phyloP scores from a whole-genome alignment of 2,113 vertebrate genomes.

The Sminthopsis crassicaudata region DNA sequence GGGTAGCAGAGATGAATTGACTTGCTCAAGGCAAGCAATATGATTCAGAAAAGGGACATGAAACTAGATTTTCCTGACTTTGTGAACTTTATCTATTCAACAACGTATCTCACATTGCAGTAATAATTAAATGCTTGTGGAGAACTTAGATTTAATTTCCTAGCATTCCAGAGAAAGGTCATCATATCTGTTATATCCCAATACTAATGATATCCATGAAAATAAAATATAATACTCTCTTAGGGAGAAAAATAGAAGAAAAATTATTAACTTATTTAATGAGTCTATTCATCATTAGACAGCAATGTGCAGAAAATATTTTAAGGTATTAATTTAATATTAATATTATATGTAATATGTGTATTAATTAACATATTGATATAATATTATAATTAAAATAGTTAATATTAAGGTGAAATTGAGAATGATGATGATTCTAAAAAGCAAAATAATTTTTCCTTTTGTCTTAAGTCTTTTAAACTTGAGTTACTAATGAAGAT shows the following conservation, averaged over 20 bases:
- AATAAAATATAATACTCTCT: neutral
- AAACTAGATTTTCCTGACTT: neutral
- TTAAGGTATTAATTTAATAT: neutral
- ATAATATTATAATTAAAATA: too few species aligned
- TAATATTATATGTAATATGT: too few species aligned
- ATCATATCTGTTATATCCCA: neutral
- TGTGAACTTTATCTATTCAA: neutral
- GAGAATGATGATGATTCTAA: neutral
- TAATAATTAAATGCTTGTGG: neutral
- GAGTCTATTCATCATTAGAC: neutral
- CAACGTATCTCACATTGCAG: neutral
- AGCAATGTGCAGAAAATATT: neutral
- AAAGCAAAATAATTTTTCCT: neutral
- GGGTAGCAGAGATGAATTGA: neutral
- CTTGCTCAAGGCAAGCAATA: neutral
- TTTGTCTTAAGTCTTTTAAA: neutral
- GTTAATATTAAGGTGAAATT: neutral
- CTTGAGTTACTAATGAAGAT: neutral
- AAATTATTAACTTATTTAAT: neutral
- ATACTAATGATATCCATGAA: neutral
- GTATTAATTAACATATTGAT: too few species aligned
- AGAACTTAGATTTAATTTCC: neutral
- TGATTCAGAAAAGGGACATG: neutral
- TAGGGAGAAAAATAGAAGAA: neutral
- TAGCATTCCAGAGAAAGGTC: neutral